Percentiles rank a stretch among this genome's conserved stretches.
Evolutionary conservation across 2,888 invertebrate genomes (phyloP).

Genomic region (Baronia brevicornis): DNA sequence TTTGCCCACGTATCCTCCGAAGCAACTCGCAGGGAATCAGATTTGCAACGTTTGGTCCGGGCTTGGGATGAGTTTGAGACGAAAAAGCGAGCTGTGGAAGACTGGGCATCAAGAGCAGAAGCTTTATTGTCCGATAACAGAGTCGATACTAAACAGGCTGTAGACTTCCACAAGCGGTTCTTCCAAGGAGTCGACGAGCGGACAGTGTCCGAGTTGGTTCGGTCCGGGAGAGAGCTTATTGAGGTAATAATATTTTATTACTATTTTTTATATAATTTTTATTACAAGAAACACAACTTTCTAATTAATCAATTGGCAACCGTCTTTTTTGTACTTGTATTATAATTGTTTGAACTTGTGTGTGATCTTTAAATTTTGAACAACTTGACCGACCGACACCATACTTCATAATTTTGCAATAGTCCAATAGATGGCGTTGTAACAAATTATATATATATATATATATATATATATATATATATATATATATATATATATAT

Average conservation of each 20-base stretch:
- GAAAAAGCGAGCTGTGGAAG: conserved; percentile 85
- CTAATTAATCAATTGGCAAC: too few relatives aligned
- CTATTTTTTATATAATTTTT: too few relatives aligned
- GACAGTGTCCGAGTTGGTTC: conserved; percentile 86
- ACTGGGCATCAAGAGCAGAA: conserved; percentile 92
- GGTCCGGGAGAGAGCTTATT: conserved; percentile 83
- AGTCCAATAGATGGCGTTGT: too few relatives aligned
- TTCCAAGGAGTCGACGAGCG: conserved; percentile 91
- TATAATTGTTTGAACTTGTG: too few relatives aligned
- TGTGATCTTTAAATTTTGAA: too few relatives aligned
- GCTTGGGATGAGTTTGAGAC: conserved; percentile 91
- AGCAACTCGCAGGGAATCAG: conserved; percentile 85
- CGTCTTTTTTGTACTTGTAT: too few relatives aligned
- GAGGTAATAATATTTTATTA: too few relatives aligned
- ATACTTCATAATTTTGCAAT: too few relatives aligned
- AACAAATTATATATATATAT: too few relatives aligned
- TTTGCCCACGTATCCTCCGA: conserved; percentile 86
- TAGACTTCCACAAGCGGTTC: conserved; percentile 90
- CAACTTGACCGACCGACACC: neutral
- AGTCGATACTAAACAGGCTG: conserved; percentile 85
- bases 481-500: too few relatives aligned
- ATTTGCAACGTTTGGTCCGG: conserved; percentile 84
- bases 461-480: too few relatives aligned
- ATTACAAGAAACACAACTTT: too few relatives aligned
- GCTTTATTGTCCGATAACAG: conserved; percentile 86